Evolutionary conservation across 2,797 vertebrate genomes (phyloP), one percentile per base, ranked within the genome.

Genomic region (Mionectes olivaceus): DNA sequence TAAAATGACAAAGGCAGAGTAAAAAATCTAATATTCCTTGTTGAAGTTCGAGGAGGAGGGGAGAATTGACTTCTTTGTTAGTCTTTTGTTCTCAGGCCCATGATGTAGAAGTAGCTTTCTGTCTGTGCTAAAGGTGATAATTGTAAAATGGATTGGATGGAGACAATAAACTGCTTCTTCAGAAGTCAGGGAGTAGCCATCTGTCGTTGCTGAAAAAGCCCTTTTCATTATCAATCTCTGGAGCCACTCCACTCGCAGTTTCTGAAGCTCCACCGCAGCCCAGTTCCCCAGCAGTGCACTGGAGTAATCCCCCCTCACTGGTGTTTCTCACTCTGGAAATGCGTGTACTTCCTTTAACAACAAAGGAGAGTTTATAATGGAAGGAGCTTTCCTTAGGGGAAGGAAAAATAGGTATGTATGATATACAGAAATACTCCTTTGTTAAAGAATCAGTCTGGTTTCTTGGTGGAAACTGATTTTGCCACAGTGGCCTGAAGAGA

Each of bases 1-100:
- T 88, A 57, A 81, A 93, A 49, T 56, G 33, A 75, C 61, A 94
- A 85, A 92, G 30, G 63, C 81, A 83, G 35, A 63, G 52, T 91
- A 7, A 89, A 93, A 89, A 94, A 55, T 11, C 2, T 4, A 27
- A 56, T 70, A 85, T n/a, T 84, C 18, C 33, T 41, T 74, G 22
- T 13, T 78, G 57, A 83, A 60, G 30, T 68, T 71, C 0, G 1
- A 79, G 43, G 50, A 70, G 56, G 63, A 82, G 8, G 21, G 24
- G 6, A 69, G 52, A 67, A 77, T 3, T 81, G 50, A 41, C 39
- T 80, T 65, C 83, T 83, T 53, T 41, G 19, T 60, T 49, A 89
- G 63, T 37, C 28, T 70, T 83, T 74, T 84, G 33, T 89, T 89
- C 55, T 85, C 57, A 53, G 33, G 56, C 59, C 37, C 7, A 0